A percentile compares a stretch with the other conserved stretches of the same genome.
These are phyloP conservation scores for Spinus pinus DNA, from an alignment of 2,797 vertebrate species.

Conservation along the genomic window DNA sequence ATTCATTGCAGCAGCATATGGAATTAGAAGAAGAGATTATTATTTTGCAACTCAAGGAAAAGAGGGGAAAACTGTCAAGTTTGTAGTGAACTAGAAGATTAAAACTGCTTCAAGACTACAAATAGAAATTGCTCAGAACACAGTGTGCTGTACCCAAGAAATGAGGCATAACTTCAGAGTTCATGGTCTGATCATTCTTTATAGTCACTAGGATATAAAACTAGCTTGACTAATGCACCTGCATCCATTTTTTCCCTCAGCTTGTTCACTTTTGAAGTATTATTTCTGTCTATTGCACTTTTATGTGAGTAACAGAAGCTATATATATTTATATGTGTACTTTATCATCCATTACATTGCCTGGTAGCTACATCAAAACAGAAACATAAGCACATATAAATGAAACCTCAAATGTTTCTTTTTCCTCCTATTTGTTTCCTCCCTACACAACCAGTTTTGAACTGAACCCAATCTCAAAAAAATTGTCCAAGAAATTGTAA, in stretches of 20 bases:
- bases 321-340: neutral
- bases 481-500: constrained; percentile 47
- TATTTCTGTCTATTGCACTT: neutral
- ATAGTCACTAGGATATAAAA: constrained; percentile 70
- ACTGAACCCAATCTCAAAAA: constrained; percentile 39
- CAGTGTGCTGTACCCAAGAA: constrained; percentile 51
- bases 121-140: constrained; percentile 71
- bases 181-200: constrained; percentile 73
- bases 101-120: constrained; percentile 42
- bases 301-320: neutral
- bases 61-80: neutral
- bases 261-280: constrained; percentile 29
- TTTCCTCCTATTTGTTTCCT: neutral
- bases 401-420: neutral
- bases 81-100: constrained; percentile 33
- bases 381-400: neutral
- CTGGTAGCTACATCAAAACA: neutral
- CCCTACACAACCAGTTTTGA: constrained; percentile 49
- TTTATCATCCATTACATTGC: neutral
- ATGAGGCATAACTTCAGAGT: constrained; percentile 59
- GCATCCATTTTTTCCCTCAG: constrained; percentile 61
- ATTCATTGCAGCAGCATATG: neutral
- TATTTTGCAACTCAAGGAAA: neutral
- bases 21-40: neutral
- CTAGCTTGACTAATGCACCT: constrained; percentile 69